Evolutionary conservation across 1,140 invertebrate genomes (phyloP), one percentile per base, ranked within the genome.

Genomic region (Caenorhabditis inopinata): DNA sequence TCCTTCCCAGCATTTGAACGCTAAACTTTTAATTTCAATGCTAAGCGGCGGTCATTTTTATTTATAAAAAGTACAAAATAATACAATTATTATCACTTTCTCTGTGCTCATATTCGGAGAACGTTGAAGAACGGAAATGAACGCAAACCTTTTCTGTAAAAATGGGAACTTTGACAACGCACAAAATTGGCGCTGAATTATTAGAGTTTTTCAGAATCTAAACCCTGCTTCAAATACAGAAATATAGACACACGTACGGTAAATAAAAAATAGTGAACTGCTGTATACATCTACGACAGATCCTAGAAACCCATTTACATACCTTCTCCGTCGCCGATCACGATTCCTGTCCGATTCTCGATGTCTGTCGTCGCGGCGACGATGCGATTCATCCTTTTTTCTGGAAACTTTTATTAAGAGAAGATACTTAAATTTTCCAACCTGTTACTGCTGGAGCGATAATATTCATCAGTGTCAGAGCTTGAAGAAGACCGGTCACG

Each of bases 91-190:
- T 68, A 68, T 68, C 58, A 68, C n/a, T 38, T 58, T 68, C 32
- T 68, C 25, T 38, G 29, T 68, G 51, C 51, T 68, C 32, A 68
- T 29, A 68, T 12, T 68, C 58, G 58, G 32, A 38, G 58, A 68
- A 38, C n/a, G 58, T 6, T 42, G 58, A 38, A 68, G 58, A 42
- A 18, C 25, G 58, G 58, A 68, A 38, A 68, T 42, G 58, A 68
- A 68, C 58, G 58, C 58, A 68, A 68, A 68, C 58, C 58, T 68
- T 68, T 68, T 68, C 58, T 68, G 58, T 68, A 68, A 68, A 68
- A 68, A 68, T 38, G 58, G 32, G 51, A 29, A n/a, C 58, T 68
- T 68, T 25, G 35, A n/a, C 32, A 38, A 53, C 49, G 23, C 23
- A 7, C 16, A 68, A 6, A 1, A 38, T 21, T 68, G 32, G 16